phyloP scores from a whole-genome alignment of 2,888 invertebrate species.

The Trichacis sp. region DNA sequence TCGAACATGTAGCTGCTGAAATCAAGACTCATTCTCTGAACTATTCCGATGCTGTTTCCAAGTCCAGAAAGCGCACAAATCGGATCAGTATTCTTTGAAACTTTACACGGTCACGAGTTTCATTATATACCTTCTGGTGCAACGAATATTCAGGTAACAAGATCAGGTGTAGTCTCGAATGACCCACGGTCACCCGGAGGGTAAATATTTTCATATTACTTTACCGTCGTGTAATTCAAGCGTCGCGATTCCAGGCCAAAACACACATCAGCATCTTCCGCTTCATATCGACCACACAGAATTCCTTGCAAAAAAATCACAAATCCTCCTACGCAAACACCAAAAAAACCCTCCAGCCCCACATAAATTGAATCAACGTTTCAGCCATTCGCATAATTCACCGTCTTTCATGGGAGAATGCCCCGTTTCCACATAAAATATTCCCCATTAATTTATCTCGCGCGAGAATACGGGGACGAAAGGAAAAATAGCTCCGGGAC shows the following conservation, averaged over 20 bases:
- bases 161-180: constrained; percentile 63
- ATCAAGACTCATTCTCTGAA: too few species aligned
- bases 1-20: too few species aligned
- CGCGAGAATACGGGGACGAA: constrained; percentile 6
- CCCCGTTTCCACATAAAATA: constrained; percentile 11
- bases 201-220: constrained; percentile 69
- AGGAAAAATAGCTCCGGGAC: constrained; percentile 23
- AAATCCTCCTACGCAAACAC: constrained; percentile 22
- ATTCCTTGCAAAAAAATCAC: constrained; percentile 14
- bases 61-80: too few species aligned
- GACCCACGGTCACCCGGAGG: constrained; percentile 59
- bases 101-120: constrained; percentile 49
- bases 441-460: constrained; percentile 21
- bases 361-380: neutral
- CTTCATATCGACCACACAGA: constrained; percentile 43
- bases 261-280: constrained; percentile 39
- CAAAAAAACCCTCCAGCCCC: constrained; percentile 6
- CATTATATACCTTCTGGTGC: constrained; percentile 57
- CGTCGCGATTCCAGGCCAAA: constrained; percentile 54
- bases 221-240: constrained; percentile 63
- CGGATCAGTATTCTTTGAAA: constrained; percentile 14
- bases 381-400: neutral
- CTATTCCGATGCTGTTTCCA: too few species aligned
- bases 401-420: neutral
- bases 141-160: constrained; percentile 57